Base-by-base conservation (phyloP, 2,888 invertebrate species). In the Nomada flava region DNA sequence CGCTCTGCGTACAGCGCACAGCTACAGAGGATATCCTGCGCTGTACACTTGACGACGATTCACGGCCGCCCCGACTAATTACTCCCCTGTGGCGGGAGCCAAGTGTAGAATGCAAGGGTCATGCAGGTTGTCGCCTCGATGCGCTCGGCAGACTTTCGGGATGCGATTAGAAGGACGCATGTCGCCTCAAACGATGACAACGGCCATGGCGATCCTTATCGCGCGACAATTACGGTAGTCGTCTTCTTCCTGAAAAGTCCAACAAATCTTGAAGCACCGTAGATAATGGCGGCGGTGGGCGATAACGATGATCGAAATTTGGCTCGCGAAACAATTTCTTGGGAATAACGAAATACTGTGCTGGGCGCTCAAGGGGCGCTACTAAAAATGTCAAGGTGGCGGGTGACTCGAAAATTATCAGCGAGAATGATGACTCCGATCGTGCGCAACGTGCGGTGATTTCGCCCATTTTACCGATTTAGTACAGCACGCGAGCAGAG, bases 81-180 rank as follows among this genome's bases (percentile, higher is more conserved):
- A 90, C 89, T 85, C 77, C 77, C 65, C 62, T 15, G 68, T 55
- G 47, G 69, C 75, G 77, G 84, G 75, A 67, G 67, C 78, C 76
- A 79, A 36, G 79, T 74, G 20, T 44, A 85, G 82, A 86, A 83
- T 82, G 85, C 83, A 79, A 52, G 86, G 88, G 84, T 88, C 89
- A 84, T 67, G 82, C 77, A 86, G 86, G 82, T 82, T 79, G 82
- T 85, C 90, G 91, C 89, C 89, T 92, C 90, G 91, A 91, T 92
- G 91, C 92, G 91, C 92, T 89, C 86, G 88, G 88, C 76, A 83
- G 89, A 81, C 85, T 91, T 90, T 91, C 79, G 88, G 85, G 87
- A 84, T 85, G 83, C 91, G 89, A 90, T 89, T 91, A 88, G 88
- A 86, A 67, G 82, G 75, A 84, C 84, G 80, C 86, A 81, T 80